These are phyloP conservation scores for Malacoctenus gilli DNA, from an alignment of 2,797 vertebrate genomes.

Conservation along the genomic window DNA sequence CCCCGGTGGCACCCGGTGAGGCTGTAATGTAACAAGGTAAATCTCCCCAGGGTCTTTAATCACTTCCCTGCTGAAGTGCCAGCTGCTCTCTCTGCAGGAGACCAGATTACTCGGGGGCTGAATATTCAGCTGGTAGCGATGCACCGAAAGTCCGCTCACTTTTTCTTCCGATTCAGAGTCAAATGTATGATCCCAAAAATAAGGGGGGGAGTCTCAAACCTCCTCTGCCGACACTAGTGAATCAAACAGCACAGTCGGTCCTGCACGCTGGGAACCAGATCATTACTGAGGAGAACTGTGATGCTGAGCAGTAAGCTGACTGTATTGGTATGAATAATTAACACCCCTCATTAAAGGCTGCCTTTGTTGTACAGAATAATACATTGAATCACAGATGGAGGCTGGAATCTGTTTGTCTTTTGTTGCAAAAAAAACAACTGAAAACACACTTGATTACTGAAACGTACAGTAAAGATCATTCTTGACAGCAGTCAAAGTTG, in stretches of 20 bases:
- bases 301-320: neutral
- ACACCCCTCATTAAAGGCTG: neutral
- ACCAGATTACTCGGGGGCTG: conserved; percentile 47
- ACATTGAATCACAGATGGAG: neutral
- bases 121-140: conserved; percentile 41
- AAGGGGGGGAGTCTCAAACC: too few relatives aligned
- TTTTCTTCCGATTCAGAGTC: too few relatives aligned
- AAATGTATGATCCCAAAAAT: too few relatives aligned
- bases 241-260: neutral
- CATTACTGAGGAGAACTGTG: neutral
- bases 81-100: conserved; percentile 63
- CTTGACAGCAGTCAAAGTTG: too few relatives aligned
- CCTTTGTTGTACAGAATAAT: neutral
- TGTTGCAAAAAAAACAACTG: neutral
- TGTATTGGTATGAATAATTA: neutral
- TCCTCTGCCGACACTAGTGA: too few relatives aligned
- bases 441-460: neutral
- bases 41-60: conserved; percentile 64
- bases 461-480: neutral
- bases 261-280: neutral
- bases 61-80: conserved; percentile 63
- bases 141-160: conserved; percentile 39
- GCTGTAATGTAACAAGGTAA: conserved; percentile 66
- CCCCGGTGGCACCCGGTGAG: conserved; percentile 47
- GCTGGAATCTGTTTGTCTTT: neutral